These are phyloP conservation scores for Bothrops jararaca DNA, from an alignment of 2,113 vertebrate genomes.

Conservation along the genomic window DNA sequence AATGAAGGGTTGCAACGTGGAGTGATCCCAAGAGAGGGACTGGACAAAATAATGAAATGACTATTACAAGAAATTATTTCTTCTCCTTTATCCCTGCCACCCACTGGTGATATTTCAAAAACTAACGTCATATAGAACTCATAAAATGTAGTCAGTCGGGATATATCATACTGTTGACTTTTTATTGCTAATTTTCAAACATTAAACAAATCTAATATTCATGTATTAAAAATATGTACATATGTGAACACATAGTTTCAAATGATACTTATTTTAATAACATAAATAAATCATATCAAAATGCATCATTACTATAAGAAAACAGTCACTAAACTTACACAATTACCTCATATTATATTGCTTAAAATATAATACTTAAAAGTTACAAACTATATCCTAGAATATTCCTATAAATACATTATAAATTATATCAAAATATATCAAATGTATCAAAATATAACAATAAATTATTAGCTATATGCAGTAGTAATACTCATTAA, in stretches of 20 bases:
- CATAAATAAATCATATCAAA: slow-evolving; percentile 42
- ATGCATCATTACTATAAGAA: slow-evolving; percentile 37
- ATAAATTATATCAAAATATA: neutral
- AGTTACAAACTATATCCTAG: slow-evolving; percentile 1
- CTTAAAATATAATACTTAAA: slow-evolving; percentile 68
- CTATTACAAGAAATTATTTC: neutral
- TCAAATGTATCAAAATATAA: neutral
- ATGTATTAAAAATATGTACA: neutral
- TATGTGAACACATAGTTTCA: neutral
- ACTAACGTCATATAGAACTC: neutral
- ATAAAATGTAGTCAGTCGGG: neutral
- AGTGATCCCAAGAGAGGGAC: neutral
- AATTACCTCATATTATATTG: slow-evolving; percentile 35
- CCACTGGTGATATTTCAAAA: neutral
- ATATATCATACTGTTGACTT: neutral
- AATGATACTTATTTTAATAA: slow-evolving; percentile 62
- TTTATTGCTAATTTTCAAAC: neutral
- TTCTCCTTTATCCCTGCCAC: neutral
- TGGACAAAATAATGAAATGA: neutral
- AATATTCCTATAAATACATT: slow-evolving; percentile 28
- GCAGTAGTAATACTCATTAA: slow-evolving; percentile 59
- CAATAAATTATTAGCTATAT: slow-evolving; percentile 68
- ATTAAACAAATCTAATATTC: neutral
- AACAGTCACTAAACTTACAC: slow-evolving; percentile 10
- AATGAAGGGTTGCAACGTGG: neutral